Evolutionary conservation across 2,888 invertebrate genomes (phyloP), one percentile per base, ranked within the genome.

Genomic region (Drosophila anomelani): DNA sequence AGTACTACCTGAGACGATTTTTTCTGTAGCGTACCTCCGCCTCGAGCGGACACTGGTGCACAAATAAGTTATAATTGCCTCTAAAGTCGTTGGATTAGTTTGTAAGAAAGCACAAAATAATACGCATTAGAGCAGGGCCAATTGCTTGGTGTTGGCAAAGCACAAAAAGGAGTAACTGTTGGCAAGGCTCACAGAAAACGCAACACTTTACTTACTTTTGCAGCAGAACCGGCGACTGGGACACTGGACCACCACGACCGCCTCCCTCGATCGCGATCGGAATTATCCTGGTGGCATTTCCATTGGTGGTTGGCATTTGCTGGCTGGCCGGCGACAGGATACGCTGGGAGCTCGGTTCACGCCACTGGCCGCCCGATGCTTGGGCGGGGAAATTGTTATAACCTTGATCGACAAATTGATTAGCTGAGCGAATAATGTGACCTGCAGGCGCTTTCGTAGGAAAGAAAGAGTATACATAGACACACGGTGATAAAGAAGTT

Each of bases 191-290:
- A 62, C 26, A 36, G 29, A 7, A 23, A 20, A 4, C 36, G 17
- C 15, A 23, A 44, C 12, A 53, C 36, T 66, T 6, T 63, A 91
- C 92, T 91, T 89, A 93, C 93, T 92, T 93, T 89, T 92, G 93
- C 46, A 93, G 87, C 41, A 93, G 86, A 26, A 91, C 90, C 34
- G 93, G 92, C 44, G 91, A 82, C 69, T 91, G 89, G 56, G 91
- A 91, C 56, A 92, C 83, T 12, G 92, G 92, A 60, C 92, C 92
- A 12, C 92, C 92, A 38, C 91, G 88, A 60, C 79, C 86, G 64
- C 78, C 83, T 29, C 85, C 82, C 58, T 95, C 95, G 79, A 95
- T 93, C 76, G 94, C 93, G 79, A 95, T 94, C 17, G 95, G 95
- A 89, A 95, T 94, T 79, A 95, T 94, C 79, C 95, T 93, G 41